Evolutionary conservation across 1,140 invertebrate genomes (phyloP).

Genomic region (Pseudomyrmex dendroicus): DNA sequence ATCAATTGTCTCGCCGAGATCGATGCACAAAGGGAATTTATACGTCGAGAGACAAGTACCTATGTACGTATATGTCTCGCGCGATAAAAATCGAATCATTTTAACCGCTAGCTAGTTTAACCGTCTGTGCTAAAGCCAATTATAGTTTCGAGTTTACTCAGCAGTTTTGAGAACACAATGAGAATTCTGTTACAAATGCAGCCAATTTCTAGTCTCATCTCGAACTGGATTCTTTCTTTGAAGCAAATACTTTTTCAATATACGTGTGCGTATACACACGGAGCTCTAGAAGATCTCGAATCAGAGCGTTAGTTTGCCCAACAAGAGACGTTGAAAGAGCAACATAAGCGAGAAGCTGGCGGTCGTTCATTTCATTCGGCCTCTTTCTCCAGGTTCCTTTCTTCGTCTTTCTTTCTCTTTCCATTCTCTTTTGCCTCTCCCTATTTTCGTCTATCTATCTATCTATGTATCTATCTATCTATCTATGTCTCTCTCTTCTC

Average conservation of each 20-base stretch:
- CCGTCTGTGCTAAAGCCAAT: background rate
- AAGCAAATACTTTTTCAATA: background rate
- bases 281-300: conserved; percentile 6
- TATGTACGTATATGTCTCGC: too few relatives aligned
- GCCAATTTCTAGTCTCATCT: conserved; percentile 25
- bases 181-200: conserved; percentile 16
- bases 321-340: conserved; percentile 34
- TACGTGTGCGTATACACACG: background rate
- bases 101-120: background rate
- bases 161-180: background rate
- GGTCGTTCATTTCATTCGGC: conserved; percentile 18
- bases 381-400: conserved; percentile 2
- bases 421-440: background rate
- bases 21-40: too few relatives aligned
- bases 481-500: background rate
- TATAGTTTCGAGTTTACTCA: conserved; percentile 9
- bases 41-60: too few relatives aligned
- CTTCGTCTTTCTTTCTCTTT: background rate
- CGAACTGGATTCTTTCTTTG: conserved; percentile 14
- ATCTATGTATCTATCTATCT: background rate
- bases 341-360: conserved; percentile 22
- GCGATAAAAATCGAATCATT: background rate
- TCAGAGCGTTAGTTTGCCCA: conserved; percentile 46
- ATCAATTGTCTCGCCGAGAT: too few relatives aligned
- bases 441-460: background rate